Base-by-base conservation (phyloP, 2,113 vertebrate species). In the Calidris pugnax region DNA sequence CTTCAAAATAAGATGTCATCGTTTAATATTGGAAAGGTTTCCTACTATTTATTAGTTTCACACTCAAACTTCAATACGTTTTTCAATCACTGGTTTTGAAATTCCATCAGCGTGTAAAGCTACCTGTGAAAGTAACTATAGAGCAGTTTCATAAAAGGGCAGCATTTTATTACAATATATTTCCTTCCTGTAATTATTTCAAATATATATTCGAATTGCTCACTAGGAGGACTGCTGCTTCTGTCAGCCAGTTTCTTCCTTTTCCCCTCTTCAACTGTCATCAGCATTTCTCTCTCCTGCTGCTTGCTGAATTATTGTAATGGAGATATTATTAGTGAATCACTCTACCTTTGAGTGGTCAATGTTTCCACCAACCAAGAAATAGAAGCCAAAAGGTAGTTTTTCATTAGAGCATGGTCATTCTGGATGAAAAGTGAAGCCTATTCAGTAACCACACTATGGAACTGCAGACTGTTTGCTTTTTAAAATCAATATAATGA, bases 401-500 rank as follows among this genome's bases (percentile, higher is more conserved):
- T 97, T 95, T 87, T 90, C 80, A 93, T 93, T 78, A 83, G 27
- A 76, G 80, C 50, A 16, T 27, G 56, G 83, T 50, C 64, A 78
- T 64, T 92, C 33, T 51, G 71, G 57, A 68, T 57, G 86, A 89
- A 87, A 93, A 93, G 77, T 55, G n/a, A 73, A 87, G 80, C 74
- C 85, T 62, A 22, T 92, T 95, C 90, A 95, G 88, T 66, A 89
- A 84, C 60, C 69, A 48, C 45, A 50, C 20, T 30, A 33, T 12
- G 37, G 82, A 91, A 90, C 7, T 66, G 24, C 60, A 75, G 35
- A 27, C 43, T 53, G 64, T 90, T 95, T 87, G 92, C 69, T 87
- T 82, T 84, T 75, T 63, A 72, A 93, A 96, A 93, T 91, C 92
- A 82, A 85, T 94, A 27, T 43, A 93, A 76, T 75, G 37, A 94